phyloP scores from a whole-genome alignment of 2,113 vertebrate species.

The Sinocyclocheilus grahami region DNA sequence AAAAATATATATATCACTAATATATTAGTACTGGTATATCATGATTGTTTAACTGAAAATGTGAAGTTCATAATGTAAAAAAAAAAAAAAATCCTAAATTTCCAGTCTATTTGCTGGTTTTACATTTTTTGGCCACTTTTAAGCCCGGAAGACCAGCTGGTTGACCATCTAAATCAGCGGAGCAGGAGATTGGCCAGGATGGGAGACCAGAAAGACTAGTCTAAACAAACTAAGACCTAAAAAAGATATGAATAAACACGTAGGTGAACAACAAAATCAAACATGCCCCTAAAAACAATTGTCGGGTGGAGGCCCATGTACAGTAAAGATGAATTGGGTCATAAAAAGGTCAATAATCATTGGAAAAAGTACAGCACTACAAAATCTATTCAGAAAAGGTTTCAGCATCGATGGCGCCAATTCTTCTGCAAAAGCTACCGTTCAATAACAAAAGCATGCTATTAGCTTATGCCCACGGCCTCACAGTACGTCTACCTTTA shows the following conservation, averaged over 20 bases:
- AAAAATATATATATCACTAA: too few species aligned
- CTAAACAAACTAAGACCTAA: not conserved
- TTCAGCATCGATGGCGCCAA: constrained; percentile 26
- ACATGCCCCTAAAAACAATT: not conserved
- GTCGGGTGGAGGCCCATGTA: not conserved
- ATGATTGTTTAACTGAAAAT: too few species aligned
- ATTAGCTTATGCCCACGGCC: constrained; percentile 18
- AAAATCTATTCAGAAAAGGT: constrained; percentile 14
- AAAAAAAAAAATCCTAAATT: too few species aligned
- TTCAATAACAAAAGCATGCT: constrained; percentile 24
- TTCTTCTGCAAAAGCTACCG: constrained; percentile 44
- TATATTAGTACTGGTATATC: too few species aligned
- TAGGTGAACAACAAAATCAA: constrained; percentile 1
- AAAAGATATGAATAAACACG: not conserved
- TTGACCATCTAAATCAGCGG: not conserved
- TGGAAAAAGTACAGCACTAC: not conserved
- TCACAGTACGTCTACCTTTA: constrained; percentile 55
- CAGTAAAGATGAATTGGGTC: not conserved
- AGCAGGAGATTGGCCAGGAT: too few species aligned
- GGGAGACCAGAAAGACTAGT: not conserved
- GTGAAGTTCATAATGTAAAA: too few species aligned
- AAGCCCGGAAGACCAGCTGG: not conserved
- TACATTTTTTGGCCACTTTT: too few species aligned
- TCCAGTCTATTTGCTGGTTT: too few species aligned
- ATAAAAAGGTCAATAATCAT: constrained; percentile 14